Percentiles rank a stretch among this genome's conserved stretches.
phyloP scores from a whole-genome alignment of 2,797 vertebrate genomes.

The Hypotaenidia philippensis region DNA sequence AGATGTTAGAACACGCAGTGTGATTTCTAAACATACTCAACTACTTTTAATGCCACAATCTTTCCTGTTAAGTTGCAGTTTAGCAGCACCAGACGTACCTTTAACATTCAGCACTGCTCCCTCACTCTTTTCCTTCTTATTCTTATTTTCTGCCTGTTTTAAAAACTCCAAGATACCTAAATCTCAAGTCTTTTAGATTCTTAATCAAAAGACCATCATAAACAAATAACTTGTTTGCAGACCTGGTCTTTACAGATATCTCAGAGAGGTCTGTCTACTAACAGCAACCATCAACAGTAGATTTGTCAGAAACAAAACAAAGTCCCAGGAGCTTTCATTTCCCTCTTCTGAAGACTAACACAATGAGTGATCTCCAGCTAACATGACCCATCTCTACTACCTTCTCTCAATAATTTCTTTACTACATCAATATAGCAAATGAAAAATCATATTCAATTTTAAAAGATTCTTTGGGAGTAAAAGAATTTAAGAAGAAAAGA shows the following conservation, averaged over 20 bases:
- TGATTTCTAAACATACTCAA: not conserved
- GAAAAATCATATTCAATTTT: not conserved
- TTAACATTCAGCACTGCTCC: not conserved
- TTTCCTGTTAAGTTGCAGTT: not conserved
- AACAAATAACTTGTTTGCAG: not conserved
- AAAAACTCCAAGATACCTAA: not conserved
- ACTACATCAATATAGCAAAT: not conserved
- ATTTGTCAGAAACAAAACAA: not conserved
- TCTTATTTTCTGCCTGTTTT: not conserved
- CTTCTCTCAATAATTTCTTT: not conserved
- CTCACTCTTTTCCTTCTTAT: not conserved
- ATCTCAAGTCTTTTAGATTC: not conserved
- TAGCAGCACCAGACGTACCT: not conserved
- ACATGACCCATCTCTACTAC: not conserved
- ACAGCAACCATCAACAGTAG: not conserved
- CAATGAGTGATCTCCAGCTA: not conserved
- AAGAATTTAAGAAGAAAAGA: not conserved
- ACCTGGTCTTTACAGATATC: not conserved
- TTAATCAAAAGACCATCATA: not conserved
- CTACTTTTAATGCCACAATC: not conserved
- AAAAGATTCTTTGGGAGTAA: not conserved
- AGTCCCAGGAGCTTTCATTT: not conserved
- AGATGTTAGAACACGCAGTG: not conserved
- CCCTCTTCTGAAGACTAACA: not conserved
- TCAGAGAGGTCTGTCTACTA: not conserved